Evolutionary conservation across 2,113 vertebrate species (phyloP).

Genomic region (Siniperca knerii): DNA sequence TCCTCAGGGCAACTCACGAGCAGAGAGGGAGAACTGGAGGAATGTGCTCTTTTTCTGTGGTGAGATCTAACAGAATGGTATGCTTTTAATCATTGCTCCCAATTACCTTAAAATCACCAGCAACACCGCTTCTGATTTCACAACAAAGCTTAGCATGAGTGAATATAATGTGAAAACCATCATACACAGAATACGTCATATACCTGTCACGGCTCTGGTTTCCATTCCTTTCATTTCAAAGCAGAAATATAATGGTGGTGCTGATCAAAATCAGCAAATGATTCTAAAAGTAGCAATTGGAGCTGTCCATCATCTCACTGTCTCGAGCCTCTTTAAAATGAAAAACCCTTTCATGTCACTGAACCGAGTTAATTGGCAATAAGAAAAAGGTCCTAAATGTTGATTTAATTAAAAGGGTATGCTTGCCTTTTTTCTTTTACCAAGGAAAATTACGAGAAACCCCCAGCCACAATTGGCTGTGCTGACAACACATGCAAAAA

Average conservation of each 20-base stretch:
- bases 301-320: slow-evolving; percentile 69
- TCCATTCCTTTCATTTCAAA: slow-evolving; percentile 63
- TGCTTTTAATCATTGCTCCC: slow-evolving; percentile 70
- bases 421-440: slow-evolving; percentile 43
- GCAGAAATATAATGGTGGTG: slow-evolving; percentile 46
- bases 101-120: slow-evolving; percentile 70
- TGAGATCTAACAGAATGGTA: slow-evolving; percentile 72
- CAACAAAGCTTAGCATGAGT: slow-evolving; percentile 44
- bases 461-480: slow-evolving; percentile 6
- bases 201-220: slow-evolving; percentile 42
- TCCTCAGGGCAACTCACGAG: slow-evolving; percentile 58
- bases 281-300: slow-evolving; percentile 74
- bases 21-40: slow-evolving; percentile 38
- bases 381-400: slow-evolving; percentile 71
- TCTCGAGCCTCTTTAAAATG: slow-evolving; percentile 60
- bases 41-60: slow-evolving; percentile 24
- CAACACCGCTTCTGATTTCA: slow-evolving; percentile 56
- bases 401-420: slow-evolving; percentile 74
- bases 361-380: slow-evolving; percentile 74
- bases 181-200: slow-evolving; percentile 40
- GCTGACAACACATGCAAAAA: slow-evolving; percentile 46
- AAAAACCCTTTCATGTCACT: slow-evolving; percentile 72
- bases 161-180: slow-evolving; percentile 37
- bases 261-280: slow-evolving; percentile 74
- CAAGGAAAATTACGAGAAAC: slow-evolving; percentile 36